These are phyloP conservation scores for Mirza zaza DNA, from an alignment of 2,113 vertebrate genomes.

Conservation along the genomic window DNA sequence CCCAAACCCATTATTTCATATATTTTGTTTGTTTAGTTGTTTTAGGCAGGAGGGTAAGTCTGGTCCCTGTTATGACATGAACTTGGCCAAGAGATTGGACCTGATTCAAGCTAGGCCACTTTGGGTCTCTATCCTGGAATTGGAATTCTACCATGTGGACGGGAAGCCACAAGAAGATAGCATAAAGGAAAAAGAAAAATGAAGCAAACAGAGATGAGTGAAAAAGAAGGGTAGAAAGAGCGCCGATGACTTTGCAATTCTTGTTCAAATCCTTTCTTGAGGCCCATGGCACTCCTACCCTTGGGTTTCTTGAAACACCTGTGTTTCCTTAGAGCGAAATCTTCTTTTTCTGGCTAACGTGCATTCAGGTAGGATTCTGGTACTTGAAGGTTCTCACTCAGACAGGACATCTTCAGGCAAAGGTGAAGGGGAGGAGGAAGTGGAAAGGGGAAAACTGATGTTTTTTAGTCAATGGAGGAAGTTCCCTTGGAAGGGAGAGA, in stretches of 20 bases:
- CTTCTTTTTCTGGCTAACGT: not conserved
- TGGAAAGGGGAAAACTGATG: not conserved
- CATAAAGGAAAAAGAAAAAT: not conserved
- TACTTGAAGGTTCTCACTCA: not conserved
- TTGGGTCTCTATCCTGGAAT: not conserved
- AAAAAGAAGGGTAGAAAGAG: not conserved
- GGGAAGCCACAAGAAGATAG: not conserved
- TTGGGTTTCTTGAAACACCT: not conserved
- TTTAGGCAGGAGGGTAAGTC: not conserved
- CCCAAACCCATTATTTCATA: not conserved
- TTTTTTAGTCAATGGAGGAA: not conserved
- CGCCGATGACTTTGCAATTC: not conserved
- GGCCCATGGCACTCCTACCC: not conserved
- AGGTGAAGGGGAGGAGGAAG: not conserved
- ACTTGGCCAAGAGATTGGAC: not conserved
- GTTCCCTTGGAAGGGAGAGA: not conserved
- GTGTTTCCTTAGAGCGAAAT: not conserved
- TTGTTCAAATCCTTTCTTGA: not conserved
- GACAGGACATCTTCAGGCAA: not conserved
- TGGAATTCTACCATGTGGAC: not conserved
- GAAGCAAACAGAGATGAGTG: not conserved
- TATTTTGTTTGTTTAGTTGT: not conserved
- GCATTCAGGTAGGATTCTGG: not conserved
- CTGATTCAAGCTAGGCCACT: not conserved
- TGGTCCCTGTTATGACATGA: not conserved